Evolutionary conservation across 2,113 vertebrate genomes (phyloP).

Genomic region (Oncorhynchus kisutch): DNA sequence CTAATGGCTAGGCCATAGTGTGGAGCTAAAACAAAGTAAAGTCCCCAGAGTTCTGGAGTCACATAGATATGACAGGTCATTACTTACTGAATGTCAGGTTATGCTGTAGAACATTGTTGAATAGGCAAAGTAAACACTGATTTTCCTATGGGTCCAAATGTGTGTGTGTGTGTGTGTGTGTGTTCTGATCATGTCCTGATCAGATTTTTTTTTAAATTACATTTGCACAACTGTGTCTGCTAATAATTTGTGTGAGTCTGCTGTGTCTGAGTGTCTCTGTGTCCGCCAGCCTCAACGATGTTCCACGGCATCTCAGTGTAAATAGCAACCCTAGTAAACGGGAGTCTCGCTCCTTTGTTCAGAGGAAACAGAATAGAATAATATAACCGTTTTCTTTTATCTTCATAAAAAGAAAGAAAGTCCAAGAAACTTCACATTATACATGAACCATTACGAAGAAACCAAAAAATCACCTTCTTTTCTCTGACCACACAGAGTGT

Average conservation of each 20-base stretch:
- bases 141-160: slow-evolving; percentile 29
- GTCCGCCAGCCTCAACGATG: slow-evolving; percentile 43
- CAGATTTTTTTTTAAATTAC: not conserved
- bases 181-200: not conserved
- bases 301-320: slow-evolving; percentile 61
- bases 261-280: too few relatives aligned
- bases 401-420: slow-evolving; percentile 57
- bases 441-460: slow-evolving; percentile 81
- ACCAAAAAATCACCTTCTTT: slow-evolving; percentile 66
- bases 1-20: slow-evolving; percentile 71
- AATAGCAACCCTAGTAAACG: slow-evolving; percentile 73
- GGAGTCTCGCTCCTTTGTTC: slow-evolving; percentile 80
- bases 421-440: slow-evolving; percentile 84
- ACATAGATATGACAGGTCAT: slow-evolving; percentile 68
- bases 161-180: not conserved
- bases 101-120: slow-evolving; percentile 71
- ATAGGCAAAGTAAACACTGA: slow-evolving; percentile 51
- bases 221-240: too few relatives aligned
- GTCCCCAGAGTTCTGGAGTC: slow-evolving; percentile 73
- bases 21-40: slow-evolving; percentile 97
- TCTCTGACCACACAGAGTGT: slow-evolving; percentile 82
- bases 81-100: slow-evolving; percentile 31
- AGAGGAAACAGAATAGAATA: slow-evolving; percentile 75
- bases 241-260: not conserved
- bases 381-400: slow-evolving; percentile 67